Conservation (phyloP, 2,888 invertebrate species). For the Anoncus sp. region DNA sequence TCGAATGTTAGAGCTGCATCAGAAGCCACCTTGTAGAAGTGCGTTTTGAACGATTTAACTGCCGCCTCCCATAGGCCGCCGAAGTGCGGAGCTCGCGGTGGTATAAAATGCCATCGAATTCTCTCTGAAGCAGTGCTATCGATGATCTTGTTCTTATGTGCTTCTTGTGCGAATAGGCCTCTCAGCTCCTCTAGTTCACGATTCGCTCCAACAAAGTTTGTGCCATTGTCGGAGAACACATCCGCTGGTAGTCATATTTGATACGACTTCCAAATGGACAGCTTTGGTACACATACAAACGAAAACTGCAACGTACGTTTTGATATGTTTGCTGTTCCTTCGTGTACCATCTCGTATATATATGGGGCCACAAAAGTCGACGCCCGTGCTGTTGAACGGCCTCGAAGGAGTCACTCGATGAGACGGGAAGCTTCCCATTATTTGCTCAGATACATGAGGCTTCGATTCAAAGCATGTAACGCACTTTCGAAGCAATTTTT, state of each 20-base stretch:
- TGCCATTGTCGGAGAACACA: conserved; percentile 70
- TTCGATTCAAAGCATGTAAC: conserved; percentile 60
- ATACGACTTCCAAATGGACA: conserved; percentile 69
- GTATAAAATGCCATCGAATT: conserved; percentile 41
- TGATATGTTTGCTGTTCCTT: conserved; percentile 56
- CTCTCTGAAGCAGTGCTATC: background rate
- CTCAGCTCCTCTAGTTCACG: conserved; percentile 50
- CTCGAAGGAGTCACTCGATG: conserved; percentile 63
- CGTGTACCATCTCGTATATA: conserved; percentile 58
- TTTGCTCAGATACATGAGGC: conserved; percentile 46
- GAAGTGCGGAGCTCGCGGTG: conserved; percentile 26
- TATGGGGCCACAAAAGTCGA: conserved; percentile 63
- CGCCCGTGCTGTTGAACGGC: conserved; percentile 63
- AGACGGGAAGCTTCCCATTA: conserved; percentile 73
- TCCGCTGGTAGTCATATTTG: conserved; percentile 58
- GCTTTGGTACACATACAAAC: conserved; percentile 72
- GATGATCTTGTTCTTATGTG: background rate
- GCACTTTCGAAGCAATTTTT: conserved; percentile 53
- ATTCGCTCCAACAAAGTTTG: conserved; percentile 67
- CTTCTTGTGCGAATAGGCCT: background rate
- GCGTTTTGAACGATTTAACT: conserved; percentile 22
- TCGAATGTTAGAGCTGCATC: conserved; percentile 22
- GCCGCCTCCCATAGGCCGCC: conserved; percentile 44
- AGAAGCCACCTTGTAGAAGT: background rate
- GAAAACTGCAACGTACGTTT: conserved; percentile 68